Conservation (phyloP, 2,888 invertebrate genomes). For the Eupithecia exiguata region DNA sequence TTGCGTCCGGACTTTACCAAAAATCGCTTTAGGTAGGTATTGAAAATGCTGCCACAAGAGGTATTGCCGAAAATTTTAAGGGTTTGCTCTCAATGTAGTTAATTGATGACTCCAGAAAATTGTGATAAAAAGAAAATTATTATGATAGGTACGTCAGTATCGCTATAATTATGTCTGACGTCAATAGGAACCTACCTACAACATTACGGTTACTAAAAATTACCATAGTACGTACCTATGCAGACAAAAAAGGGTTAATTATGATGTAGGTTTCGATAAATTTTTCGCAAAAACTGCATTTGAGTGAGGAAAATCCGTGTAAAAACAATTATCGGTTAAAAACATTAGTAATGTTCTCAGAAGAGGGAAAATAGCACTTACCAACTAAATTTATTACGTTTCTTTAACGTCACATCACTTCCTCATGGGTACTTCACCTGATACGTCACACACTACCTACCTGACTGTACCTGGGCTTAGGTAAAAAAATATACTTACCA, state of each 20-base stretch:
- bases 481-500: no score
- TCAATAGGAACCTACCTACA: not conserved
- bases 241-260: not conserved
- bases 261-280: not conserved
- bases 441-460: not conserved
- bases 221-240: not conserved
- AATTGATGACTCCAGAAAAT: not conserved
- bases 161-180: not conserved
- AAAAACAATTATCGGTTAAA: constrained; percentile 1
- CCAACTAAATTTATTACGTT: not conserved
- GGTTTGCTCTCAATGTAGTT: no score
- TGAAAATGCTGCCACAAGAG: not conserved
- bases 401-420: not conserved
- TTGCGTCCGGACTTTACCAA: no score
- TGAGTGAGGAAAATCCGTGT: not conserved
- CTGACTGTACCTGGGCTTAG: no score
- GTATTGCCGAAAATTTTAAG: not conserved
- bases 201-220: not conserved
- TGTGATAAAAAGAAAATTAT: not conserved
- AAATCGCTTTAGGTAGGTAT: no score
- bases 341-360: not conserved
- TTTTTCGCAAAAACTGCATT: not conserved
- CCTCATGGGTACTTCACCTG: not conserved
- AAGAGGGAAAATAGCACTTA: not conserved
- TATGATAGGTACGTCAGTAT: not conserved